Conservation (phyloP, 1,140 invertebrate genomes). For the Heterodera schachtii region DNA sequence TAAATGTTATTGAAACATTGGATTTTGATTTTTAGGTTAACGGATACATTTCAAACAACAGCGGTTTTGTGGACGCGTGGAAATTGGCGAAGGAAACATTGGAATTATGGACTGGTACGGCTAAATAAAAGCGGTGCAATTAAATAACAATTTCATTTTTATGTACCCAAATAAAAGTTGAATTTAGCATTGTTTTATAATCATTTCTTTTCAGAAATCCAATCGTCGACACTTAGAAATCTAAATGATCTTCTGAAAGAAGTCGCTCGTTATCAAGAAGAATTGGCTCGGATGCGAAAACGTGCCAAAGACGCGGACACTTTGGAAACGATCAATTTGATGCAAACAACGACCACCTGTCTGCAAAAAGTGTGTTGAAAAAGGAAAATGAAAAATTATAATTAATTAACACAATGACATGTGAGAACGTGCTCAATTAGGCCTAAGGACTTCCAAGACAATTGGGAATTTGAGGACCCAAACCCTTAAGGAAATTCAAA, state of each 20-base stretch:
- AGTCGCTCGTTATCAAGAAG: slow-evolving; percentile 53
- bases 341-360: slow-evolving; percentile 66
- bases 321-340: slow-evolving; percentile 64
- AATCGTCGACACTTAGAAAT: slow-evolving; percentile 56
- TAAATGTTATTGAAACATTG: slow-evolving; percentile 22
- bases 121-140: too few species aligned
- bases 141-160: too few species aligned
- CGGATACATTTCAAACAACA: slow-evolving; percentile 46
- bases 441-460: too few species aligned
- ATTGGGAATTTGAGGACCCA: too few species aligned
- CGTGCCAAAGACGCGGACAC: slow-evolving; percentile 57
- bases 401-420: too few species aligned
- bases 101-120: slow-evolving; percentile 52
- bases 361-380: slow-evolving; percentile 57
- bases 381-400: too few species aligned
- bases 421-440: too few species aligned
- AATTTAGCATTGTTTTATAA: not conserved
- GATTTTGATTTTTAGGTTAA: slow-evolving; percentile 44
- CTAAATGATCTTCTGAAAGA: slow-evolving; percentile 53
- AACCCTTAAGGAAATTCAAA: too few species aligned
- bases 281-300: slow-evolving; percentile 57
- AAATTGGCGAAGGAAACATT: slow-evolving; percentile 60
- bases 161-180: not conserved
- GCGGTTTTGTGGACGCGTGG: slow-evolving; percentile 58
- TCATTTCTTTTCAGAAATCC: slow-evolving; percentile 44